Evolutionary conservation across 2,888 invertebrate genomes (phyloP), one percentile per base, ranked within the genome.

Genomic region (Carabus problematicus): DNA sequence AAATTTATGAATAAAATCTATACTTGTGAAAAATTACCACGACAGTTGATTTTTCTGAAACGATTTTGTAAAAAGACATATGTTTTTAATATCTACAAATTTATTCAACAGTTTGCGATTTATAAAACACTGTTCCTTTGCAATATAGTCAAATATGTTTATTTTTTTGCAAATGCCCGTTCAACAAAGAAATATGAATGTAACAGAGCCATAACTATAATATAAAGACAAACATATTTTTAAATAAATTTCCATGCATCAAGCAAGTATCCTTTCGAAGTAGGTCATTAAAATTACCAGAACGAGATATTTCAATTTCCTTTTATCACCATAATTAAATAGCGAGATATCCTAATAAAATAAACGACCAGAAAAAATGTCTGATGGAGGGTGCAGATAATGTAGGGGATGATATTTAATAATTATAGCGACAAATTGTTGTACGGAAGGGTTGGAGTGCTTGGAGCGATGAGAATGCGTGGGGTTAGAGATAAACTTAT

Each of bases 341-440:
- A 60, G 47, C 43, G 9, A 43, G 60, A 60, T 60, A 47, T 43
- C 12, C 45, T 45, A 60, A 60, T 60, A 60, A 60, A 60, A 60
- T 60, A 60, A 60, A 60, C 60, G 60, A 42, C 40, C 60, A 45
- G 60, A 60, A 60, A 60, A 59, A 52, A 52, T 12, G 16, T 1
- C 9, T 52, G 52, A 52, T 52, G 16, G 9, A 52, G 52, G 52
- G 52, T 52, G 14, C 18, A 52, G 52, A 63, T 63, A 47, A 49
- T 49, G 41, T 49, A 52, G 19, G 54, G 64, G 64, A 54, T 64
- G 60, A 60, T 60, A 60, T 60, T 60, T 60, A 60, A 60, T 60
- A 60, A 60, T 60, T 60, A 60, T 43, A 64, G 63, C 55, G 64
- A 64, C 64, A 64, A 64, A 64, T 64, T 64, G 64, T 54, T 54